Evolutionary conservation across 2,888 invertebrate species (phyloP), one percentile per base, ranked within the genome.

Genomic region (Mesorhabditis spiculigera): DNA sequence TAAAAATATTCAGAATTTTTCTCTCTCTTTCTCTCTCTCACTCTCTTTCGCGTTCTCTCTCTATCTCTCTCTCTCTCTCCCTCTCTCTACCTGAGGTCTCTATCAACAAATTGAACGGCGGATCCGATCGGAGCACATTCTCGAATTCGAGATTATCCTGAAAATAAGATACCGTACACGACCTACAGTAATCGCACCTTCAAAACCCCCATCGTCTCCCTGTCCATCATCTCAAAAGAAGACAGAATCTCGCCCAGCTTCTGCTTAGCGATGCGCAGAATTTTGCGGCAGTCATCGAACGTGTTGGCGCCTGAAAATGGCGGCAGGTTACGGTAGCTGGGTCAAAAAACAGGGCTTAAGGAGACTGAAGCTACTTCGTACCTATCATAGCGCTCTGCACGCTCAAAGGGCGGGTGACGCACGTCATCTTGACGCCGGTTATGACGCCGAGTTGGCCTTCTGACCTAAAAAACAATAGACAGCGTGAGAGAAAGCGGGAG

Each of bases 371-470:
- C 4, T 5, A 50, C 58, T 44, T 13, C 67, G 67, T 13, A 80
- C 82, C 95, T 85, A 98, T 88, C 86, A 94, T 93, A 41, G 95
- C 94, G 5, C 96, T 90, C 84, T 92, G 92, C 0, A 93, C 89
- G 3, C 94, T 90, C 77, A 90, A 90, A 0, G 96, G 93, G 83
- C 91, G 89, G 0, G 92, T 90, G 1, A 95, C 93, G 87, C 96
- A 96, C 70, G 93, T 91, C 73, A 98, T 91, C 4, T 94, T 91
- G 5, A 94, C 91, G 88, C 93, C 91, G 0, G 97, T 97, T 5
- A 98, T 91, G 5, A 98, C 87, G 13, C 98, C 98, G 68, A 98
- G 88, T 0, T 95, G 94, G 65, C 98, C 98, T 88, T 98, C 98
- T 0, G 95, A 94, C 1, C 58, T 50, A 3, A 28, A 28, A 28